Evolutionary conservation across 1,140 invertebrate genomes (phyloP), one percentile per base, ranked within the genome.

Genomic region (Aporrectodea caliginosa): DNA sequence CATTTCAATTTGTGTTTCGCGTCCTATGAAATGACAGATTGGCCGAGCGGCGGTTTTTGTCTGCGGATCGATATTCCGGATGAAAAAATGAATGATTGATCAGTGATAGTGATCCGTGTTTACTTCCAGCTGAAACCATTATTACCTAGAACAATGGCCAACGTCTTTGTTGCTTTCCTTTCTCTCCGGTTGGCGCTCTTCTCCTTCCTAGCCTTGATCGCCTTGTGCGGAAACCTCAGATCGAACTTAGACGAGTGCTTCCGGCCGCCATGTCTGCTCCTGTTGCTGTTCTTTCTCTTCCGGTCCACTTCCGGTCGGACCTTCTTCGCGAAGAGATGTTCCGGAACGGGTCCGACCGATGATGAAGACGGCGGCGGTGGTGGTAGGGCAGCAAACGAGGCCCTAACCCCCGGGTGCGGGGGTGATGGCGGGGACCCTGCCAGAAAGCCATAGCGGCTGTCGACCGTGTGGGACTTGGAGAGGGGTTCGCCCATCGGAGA

Each of bases 201-300:
- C 43, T 76, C 75, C 14, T 76, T 32, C 43, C 43, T 76, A 31
- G 35, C n/a, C 16, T 76, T 80, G 84, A 78, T 83, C 85, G 87
- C 78, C 82, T 84, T 86, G 35, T 83, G 86, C 75, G 31, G 74
- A 84, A 85, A 84, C 72, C 85, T 85, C 83, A 86, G 86, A 79
- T 87, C 86, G 81, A 91, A 90, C 96, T 97, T 90, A 94, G 97
- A 87, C 43, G 43, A 12, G 6, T 58, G 43, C 43, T 58, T 58
- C 43, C 43, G 43, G n/a, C n/a, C n/a, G n/a, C n/a, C n/a, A 22
- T 58, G 43, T 12, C 43, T 6, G 43, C 43, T 58, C 43, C 22
- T 58, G 43, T 58, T 58, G 6, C 43, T 22, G 43, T 58, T 58
- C 43, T 58, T 58, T 58, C 43, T 58, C 43, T 22, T 58, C 43